Evolutionary conservation across 2,113 vertebrate species (phyloP).

Genomic region (Bettongia penicillata): DNA sequence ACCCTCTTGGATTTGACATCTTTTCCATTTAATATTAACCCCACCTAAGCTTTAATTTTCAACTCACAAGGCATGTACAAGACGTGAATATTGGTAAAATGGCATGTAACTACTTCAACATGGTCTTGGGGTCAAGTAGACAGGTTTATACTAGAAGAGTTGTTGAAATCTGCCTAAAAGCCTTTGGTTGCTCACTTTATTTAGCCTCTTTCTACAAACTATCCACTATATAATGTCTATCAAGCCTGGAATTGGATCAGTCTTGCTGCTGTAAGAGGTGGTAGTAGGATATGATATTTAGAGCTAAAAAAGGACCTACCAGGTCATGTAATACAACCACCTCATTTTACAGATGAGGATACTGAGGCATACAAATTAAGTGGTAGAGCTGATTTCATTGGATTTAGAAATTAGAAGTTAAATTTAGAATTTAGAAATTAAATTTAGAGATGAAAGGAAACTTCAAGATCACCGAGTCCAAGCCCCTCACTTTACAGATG

Average conservation of each 20-base stretch:
- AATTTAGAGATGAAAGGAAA: not conserved
- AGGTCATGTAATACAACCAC: not conserved
- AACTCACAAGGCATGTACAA: constrained; percentile 18
- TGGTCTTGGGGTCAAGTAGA: constrained; percentile 51
- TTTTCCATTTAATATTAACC: constrained; percentile 59
- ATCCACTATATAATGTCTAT: not conserved
- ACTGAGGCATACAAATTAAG: not conserved
- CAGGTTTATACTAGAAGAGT: not conserved
- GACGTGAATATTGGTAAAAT: constrained; percentile 43
- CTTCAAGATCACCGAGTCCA: not conserved
- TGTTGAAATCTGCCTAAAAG: not conserved
- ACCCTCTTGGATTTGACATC: constrained; percentile 17
- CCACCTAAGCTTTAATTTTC: constrained; percentile 57
- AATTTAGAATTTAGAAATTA: not conserved
- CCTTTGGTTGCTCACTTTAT: not conserved
- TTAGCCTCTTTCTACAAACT: constrained; percentile 20
- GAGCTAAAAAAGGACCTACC: not conserved
- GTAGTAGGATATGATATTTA: not conserved
- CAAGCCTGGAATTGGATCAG: not conserved
- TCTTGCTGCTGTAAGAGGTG: not conserved
- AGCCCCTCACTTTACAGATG: not conserved
- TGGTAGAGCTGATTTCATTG: not conserved
- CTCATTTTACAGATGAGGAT: not conserved
- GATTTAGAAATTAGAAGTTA: too few species aligned
- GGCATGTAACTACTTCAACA: not conserved